Evolutionary conservation across 2,888 invertebrate species (phyloP).

Genomic region (Chymomyza procnemis): DNA sequence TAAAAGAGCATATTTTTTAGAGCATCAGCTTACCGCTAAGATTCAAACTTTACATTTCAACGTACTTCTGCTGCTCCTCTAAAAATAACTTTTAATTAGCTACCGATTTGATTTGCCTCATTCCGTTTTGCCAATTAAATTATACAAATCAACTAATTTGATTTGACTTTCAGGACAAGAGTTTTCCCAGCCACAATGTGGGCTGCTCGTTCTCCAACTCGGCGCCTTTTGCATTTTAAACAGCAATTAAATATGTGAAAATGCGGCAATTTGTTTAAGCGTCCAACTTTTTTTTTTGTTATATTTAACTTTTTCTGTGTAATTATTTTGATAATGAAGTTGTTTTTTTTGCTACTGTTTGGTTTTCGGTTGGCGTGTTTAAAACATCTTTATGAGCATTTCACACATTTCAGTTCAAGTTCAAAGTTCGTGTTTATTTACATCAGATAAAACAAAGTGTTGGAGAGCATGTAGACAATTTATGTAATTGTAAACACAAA

Average conservation of each 20-base stretch:
- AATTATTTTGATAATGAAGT: background rate
- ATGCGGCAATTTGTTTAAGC: background rate
- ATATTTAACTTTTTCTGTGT: background rate
- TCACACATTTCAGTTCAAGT: slow-evolving; percentile 15
- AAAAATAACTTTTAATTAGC: slow-evolving; percentile 30
- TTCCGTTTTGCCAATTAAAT: slow-evolving; percentile 26
- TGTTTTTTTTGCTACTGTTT: background rate
- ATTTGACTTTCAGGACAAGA: slow-evolving; percentile 15
- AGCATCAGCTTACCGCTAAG: background rate
- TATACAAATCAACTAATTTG: slow-evolving; percentile 36
- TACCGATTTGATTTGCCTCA: background rate
- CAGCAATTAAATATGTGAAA: background rate
- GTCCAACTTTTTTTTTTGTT: background rate
- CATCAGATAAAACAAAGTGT: background rate
- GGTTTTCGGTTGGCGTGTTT: slow-evolving; percentile 21
- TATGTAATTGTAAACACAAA: background rate
- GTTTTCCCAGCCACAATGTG: slow-evolving; percentile 6
- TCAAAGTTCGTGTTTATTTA: slow-evolving; percentile 29
- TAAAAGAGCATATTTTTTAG: background rate
- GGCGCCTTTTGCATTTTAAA: background rate
- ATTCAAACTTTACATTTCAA: slow-evolving; percentile 16
- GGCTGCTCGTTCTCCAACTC: background rate
- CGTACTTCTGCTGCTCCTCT: background rate
- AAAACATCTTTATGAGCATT: slow-evolving; percentile 18
- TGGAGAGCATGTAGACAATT: background rate